Evolutionary conservation across 2,888 invertebrate genomes (phyloP).

Genomic region (Scelioninae gen. 1): DNA sequence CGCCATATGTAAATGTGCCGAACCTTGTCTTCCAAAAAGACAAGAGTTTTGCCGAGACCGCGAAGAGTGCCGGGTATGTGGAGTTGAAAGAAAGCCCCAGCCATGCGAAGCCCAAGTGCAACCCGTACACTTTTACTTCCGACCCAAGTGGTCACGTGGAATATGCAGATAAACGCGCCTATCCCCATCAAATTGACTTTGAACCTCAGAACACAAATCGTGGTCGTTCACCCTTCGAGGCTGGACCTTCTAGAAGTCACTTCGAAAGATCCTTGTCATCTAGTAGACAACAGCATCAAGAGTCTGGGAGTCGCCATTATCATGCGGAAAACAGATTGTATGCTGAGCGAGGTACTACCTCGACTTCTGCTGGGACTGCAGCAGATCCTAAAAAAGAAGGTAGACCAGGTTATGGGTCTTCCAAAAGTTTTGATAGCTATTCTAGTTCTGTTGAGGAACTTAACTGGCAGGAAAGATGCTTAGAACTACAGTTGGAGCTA

Average conservation of each 20-base stretch:
- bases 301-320: constrained; percentile 51
- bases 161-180: constrained; percentile 78
- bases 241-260: constrained; percentile 72
- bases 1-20: constrained; percentile 81
- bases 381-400: constrained; percentile 81
- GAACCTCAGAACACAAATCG: constrained; percentile 64
- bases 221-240: constrained; percentile 74
- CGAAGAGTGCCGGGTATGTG: constrained; percentile 80
- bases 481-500: constrained; percentile 93
- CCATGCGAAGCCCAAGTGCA: constrained; percentile 74
- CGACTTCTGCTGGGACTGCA: constrained; percentile 47
- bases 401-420: constrained; percentile 77
- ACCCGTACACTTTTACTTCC: constrained; percentile 81
- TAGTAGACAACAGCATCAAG: constrained; percentile 72
- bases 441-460: constrained; percentile 84
- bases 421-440: constrained; percentile 82
- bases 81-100: constrained; percentile 78
- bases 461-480: constrained; percentile 95
- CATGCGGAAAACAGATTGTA: constrained; percentile 51
- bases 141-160: constrained; percentile 82
- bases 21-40: constrained; percentile 81
- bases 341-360: constrained; percentile 38
- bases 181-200: constrained; percentile 75
- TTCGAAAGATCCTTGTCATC: constrained; percentile 78
- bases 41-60: constrained; percentile 78